phyloP scores from a whole-genome alignment of 2,888 invertebrate species.

The Agriopis marginaria region DNA sequence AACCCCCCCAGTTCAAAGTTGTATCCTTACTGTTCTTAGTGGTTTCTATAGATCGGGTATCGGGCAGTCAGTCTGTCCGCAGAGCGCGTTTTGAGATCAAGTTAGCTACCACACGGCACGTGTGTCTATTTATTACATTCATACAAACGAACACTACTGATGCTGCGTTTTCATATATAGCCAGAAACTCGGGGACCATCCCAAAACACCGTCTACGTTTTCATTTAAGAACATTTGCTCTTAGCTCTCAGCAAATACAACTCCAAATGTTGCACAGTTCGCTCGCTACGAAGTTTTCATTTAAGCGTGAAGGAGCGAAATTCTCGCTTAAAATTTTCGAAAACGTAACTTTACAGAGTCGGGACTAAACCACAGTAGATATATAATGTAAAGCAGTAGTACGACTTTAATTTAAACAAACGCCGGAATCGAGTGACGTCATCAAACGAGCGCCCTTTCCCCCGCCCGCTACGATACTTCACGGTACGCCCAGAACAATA shows the following conservation, averaged over 20 bases:
- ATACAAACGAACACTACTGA: constrained; percentile 27
- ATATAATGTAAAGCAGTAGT: too few relatives aligned
- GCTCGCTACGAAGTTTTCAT: neutral
- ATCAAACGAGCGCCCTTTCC: too few relatives aligned
- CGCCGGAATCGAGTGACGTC: too few relatives aligned
- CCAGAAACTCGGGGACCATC: neutral
- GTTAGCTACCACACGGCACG: constrained; percentile 50
- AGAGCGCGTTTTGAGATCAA: constrained; percentile 70
- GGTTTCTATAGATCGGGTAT: constrained; percentile 19
- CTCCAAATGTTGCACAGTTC: neutral
- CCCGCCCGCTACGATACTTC: too few relatives aligned
- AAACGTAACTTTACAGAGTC: too few relatives aligned
- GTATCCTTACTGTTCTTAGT: constrained; percentile 4
- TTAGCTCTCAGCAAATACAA: too few relatives aligned
- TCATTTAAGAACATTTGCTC: neutral
- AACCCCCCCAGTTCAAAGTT: constrained; percentile 9
- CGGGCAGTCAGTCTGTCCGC: constrained; percentile 68
- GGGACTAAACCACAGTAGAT: too few relatives aligned
- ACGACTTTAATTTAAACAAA: too few relatives aligned
- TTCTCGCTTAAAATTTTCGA: too few relatives aligned
- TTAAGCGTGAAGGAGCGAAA: too few relatives aligned
- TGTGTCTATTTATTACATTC: constrained; percentile 38
- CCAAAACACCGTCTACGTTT: neutral
- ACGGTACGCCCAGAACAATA: too few relatives aligned
- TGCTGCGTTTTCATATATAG: constrained; percentile 27